Base-by-base conservation (phyloP, 2,888 invertebrate species). In the Callinectes sapidus region DNA sequence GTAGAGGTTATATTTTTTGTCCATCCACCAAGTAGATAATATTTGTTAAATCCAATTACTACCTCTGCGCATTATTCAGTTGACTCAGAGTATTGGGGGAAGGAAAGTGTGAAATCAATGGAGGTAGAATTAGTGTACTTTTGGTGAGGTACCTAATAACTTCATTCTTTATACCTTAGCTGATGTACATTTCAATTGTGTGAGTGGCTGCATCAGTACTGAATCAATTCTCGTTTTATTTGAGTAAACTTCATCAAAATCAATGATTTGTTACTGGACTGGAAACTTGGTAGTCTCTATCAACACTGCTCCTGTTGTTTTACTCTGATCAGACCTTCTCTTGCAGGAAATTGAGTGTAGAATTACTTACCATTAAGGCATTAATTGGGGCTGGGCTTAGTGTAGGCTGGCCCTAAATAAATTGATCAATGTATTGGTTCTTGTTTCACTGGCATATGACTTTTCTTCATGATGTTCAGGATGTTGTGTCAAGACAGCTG, bases 251-350 rank as follows among this genome's bases (percentile, higher is more conserved):
- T 81, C 8, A 23, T 16, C 48, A n/a, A 10, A n/a, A 32, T 28
- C 16, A n/a, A n/a, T 54, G 23, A 8, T 89, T 89, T 3, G 10
- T 54, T 32, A 16, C 61, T 89, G 55, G 54, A 55, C 55, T 89
- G 71, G 86, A 92, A 92, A 92, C 92, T 61, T 91, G 85, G 90
- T 89, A 89, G 48, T 89, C 92, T 92, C 81, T 77, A 85, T 90
- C 88, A 90, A 81, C 61, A 14, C 85, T 91, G 81, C 89, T 90
- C 42, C 81, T 89, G 92, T 92, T 92, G 92, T 92, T 92, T 92
- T 92, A 92, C 89, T 92, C 91, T 92, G 16, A 90, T 16, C 39
- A 32, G 35, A 71, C 8, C 81, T 90, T 92, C 32, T 28, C 85
- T 90, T 90, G 54, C 92, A 92, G 92, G 90, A 55, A 61, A 16